A percentile compares a stretch with the other conserved stretches of the same genome.
phyloP scores from a whole-genome alignment of 2,888 invertebrate genomes.

The Rotaria socialis region DNA sequence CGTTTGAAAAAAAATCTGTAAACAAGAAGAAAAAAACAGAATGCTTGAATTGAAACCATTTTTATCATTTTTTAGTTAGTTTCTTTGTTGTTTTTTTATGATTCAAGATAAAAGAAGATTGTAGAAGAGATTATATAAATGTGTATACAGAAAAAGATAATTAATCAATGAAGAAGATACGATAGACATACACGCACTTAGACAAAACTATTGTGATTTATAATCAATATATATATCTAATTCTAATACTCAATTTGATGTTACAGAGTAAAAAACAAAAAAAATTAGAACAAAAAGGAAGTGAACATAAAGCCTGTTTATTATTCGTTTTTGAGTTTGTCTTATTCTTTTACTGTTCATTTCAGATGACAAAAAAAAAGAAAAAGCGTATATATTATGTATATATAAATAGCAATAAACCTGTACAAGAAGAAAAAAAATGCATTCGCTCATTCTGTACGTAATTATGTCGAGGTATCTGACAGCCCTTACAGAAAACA shows the following conservation, averaged over 20 bases:
- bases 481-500: neutral
- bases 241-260: neutral
- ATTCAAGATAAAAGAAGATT: neutral
- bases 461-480: neutral
- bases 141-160: neutral
- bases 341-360: slow-evolving; percentile 12
- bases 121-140: neutral
- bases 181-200: neutral
- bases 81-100: neutral
- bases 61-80: neutral
- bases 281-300: neutral
- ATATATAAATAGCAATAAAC: neutral
- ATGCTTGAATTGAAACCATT: neutral
- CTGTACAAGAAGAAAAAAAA: neutral
- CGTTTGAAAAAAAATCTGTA: neutral
- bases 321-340: neutral
- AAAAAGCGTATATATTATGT: neutral
- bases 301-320: neutral
- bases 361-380: neutral
- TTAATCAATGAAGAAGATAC: neutral
- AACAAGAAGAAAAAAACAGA: neutral
- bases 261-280: neutral
- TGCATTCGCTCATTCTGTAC: slow-evolving; percentile 3
- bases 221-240: neutral
- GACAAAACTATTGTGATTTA: neutral